These are phyloP conservation scores for Drosophila arawakana DNA, from an alignment of 1,140 invertebrate species.

Conservation along the genomic window DNA sequence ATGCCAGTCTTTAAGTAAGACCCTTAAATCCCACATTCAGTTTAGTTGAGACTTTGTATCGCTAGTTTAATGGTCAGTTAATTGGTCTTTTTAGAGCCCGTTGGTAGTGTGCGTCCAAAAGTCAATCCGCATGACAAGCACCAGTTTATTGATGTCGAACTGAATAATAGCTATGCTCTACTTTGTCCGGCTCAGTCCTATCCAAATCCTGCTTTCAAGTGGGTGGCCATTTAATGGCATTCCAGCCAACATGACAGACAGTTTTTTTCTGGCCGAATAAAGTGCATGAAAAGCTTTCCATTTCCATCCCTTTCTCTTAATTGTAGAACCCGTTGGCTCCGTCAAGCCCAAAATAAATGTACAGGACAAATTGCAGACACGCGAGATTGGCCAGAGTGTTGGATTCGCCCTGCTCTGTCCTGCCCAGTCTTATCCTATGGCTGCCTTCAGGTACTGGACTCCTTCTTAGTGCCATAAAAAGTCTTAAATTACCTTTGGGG, in stretches of 20 bases:
- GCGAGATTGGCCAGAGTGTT: slow-evolving; percentile 74
- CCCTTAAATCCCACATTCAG: slow-evolving; percentile 39
- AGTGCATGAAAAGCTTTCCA: slow-evolving; percentile 2
- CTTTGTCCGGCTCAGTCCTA: slow-evolving; percentile 88
- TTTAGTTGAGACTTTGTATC: not conserved
- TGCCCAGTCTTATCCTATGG: slow-evolving; percentile 89
- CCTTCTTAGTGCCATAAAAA: slow-evolving; percentile 35
- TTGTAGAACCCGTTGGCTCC: slow-evolving; percentile 89
- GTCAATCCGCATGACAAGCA: slow-evolving; percentile 86
- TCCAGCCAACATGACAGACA: slow-evolving; percentile 24
- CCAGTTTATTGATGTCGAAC: slow-evolving; percentile 86
- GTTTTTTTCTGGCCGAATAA: slow-evolving; percentile 45
- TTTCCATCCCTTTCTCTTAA: slow-evolving; percentile 24
- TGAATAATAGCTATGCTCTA: slow-evolving; percentile 87
- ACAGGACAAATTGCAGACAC: slow-evolving; percentile 85
- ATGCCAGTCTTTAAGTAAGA: slow-evolving; percentile 87
- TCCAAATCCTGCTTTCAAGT: slow-evolving; percentile 90
- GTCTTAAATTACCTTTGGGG: slow-evolving; percentile 36
- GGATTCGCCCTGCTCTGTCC: slow-evolving; percentile 87
- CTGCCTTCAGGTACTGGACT: slow-evolving; percentile 88
- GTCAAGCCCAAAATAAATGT: slow-evolving; percentile 88
- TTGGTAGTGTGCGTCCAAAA: slow-evolving; percentile 90
- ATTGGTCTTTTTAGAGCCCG: slow-evolving; percentile 87
- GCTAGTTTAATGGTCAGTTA: not conserved
- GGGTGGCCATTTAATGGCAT: slow-evolving; percentile 63